Evolutionary conservation across 2,888 invertebrate genomes (phyloP).

Genomic region (Ophioninae sp.): DNA sequence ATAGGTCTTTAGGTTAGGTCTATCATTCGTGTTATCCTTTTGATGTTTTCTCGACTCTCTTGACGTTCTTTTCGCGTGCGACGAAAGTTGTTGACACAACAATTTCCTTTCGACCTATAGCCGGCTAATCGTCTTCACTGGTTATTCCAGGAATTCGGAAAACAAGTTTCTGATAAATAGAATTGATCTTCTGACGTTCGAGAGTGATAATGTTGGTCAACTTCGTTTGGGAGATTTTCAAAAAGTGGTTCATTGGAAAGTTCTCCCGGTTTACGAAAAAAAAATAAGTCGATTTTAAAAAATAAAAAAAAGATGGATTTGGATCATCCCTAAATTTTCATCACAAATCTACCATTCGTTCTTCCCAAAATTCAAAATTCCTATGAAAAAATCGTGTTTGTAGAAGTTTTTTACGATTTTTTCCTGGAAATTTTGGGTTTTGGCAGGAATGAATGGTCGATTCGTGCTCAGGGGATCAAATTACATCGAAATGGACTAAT

Average conservation of each 20-base stretch:
- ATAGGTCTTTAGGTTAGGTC: not conserved
- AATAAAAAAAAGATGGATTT: no score
- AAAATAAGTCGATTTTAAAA: no score
- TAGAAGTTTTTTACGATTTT: no score
- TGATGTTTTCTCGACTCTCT: conserved; percentile 7
- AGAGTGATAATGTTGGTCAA: not conserved
- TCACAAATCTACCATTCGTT: no score
- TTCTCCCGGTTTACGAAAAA: no score
- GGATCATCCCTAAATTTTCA: no score
- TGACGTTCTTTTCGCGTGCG: conserved; percentile 2
- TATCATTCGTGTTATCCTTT: conserved; percentile 2
- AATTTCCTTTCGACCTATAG: not conserved
- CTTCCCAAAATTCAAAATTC: no score
- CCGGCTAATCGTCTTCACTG: not conserved
- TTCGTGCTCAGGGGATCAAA: no score
- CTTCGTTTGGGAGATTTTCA: not conserved
- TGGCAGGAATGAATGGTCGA: no score
- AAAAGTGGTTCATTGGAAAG: not conserved
- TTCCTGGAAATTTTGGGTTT: no score
- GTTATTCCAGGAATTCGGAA: not conserved
- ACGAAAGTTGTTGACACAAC: not conserved
- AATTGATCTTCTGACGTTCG: not conserved
- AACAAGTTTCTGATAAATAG: not conserved
- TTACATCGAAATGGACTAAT: no score
- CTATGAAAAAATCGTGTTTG: no score